phyloP scores from a whole-genome alignment of 1,140 invertebrate genomes.

The Platorchestia sp. region DNA sequence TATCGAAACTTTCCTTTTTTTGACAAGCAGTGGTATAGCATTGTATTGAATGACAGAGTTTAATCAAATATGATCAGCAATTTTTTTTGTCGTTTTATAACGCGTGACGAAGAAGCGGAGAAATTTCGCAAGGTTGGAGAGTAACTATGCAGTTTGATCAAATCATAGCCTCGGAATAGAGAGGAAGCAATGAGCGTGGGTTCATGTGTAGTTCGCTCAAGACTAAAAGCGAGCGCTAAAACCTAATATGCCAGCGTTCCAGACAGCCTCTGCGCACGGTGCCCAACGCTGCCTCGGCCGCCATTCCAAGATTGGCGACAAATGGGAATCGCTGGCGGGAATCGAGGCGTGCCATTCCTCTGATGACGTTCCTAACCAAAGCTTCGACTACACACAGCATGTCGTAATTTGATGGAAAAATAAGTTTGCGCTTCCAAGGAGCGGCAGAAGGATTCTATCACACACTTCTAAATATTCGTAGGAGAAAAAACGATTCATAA shows the following conservation, averaged over 20 bases:
- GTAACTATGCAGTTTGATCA: neutral
- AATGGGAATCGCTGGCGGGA: constrained; percentile 38
- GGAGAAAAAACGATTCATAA: neutral
- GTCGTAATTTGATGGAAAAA: neutral
- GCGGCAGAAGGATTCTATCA: neutral
- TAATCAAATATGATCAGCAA: neutral
- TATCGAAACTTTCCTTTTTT: too few relatives aligned
- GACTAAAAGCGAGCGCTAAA: neutral
- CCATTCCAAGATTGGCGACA: constrained; percentile 45
- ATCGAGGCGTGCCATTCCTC: neutral
- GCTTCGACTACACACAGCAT: neutral
- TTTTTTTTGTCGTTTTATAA: neutral
- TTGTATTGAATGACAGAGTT: too few relatives aligned
- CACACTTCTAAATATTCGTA: neutral
- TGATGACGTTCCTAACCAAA: neutral
- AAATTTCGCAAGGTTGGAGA: neutral
- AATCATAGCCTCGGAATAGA: neutral
- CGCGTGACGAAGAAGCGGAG: neutral
- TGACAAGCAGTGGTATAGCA: too few relatives aligned
- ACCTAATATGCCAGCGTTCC: neutral
- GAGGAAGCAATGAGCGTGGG: neutral
- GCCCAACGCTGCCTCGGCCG: neutral
- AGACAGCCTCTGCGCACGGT: neutral
- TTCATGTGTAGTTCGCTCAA: neutral
- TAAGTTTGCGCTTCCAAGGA: neutral